Base-by-base conservation (phyloP, 2,797 vertebrate genomes). In the Leuciscus waleckii region DNA sequence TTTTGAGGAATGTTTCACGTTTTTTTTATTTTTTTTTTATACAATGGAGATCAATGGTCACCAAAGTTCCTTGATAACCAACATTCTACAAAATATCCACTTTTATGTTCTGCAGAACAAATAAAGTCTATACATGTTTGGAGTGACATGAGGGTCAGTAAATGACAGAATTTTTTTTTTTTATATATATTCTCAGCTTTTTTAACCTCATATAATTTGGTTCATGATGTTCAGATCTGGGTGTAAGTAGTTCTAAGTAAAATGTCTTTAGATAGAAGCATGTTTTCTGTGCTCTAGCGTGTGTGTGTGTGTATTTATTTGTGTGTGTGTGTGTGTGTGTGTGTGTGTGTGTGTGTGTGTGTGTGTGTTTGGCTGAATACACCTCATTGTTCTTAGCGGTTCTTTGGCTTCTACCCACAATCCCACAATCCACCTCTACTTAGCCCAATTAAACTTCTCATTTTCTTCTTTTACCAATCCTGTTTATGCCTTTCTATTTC, bases 321-420 rank as follows among this genome's bases (percentile, higher is more conserved):
- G 69, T 32, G 68, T 81, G 82, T 67, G 74, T 32, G 67, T 80
- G 82, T 65, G 74, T 32, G 68, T 81, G 82, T 67, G 74, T 32
- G 68, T 81, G 82, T 67, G 74, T 32, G 68, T 81, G 82, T 67
- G 74, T 32, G 68, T 81, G 82, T 67, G 68, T 32, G 68, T 81
- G 82, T 67, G 68, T 80, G 79, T 67, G 74, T 32, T 73, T 85
- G 76, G 75, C 83, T 85, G 63, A 89, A 73, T 81, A 71, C 65
- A 77, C 35, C 29, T 83, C 83, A 87, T 87, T 80, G 88, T 89
- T 89, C 71, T 17, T 23, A 71, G 76, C 5, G 29, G 39, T 37
- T 81, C 70, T 67, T 74, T 87, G 83, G 46, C 37, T 67, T 63
- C 68, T 84, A 23, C 75, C 39, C 75, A 79, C 65, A 84, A 79